Evolutionary conservation across 2,888 invertebrate genomes (phyloP), one percentile per base, ranked within the genome.

Genomic region (Drosophila paramelanica): DNA sequence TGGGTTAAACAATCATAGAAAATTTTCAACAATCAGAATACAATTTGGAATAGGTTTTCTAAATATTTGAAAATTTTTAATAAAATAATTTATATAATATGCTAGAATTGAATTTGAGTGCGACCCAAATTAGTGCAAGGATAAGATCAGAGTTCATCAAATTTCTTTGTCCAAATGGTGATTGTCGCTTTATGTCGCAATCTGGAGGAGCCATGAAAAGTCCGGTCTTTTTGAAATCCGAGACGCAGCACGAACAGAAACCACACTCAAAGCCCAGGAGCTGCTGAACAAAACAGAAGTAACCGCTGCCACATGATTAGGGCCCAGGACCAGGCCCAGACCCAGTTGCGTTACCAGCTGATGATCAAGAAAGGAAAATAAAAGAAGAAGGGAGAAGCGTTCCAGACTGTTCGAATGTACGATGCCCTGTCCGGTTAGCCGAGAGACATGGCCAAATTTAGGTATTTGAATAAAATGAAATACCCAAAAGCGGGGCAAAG

Each of bases 181-280:
- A 62, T 68, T 86, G 77, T 88, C 67, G 84, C 73, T 36, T 62
- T 75, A 68, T 69, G 77, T 76, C 68, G 69, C 67, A 60, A 66
- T 70, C 77, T 62, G 57, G 55, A 70, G 64, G 86, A 60, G 45
- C 41, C 55, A 58, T 42, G 42, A 46, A 51, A 66, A 60, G 53
- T 25, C 11, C 47, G 50, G 31, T 45, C 39, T 52, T 45, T 45
- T 46, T 86, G 82, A 80, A 88, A 82, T 80, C 52, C 25, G 89
- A 82, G 53, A 65, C 59, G 77, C 57, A 59, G 66, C 88, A 71
- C 88, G 79, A 79, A 57, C 64, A 47, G 46, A 59, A 68, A 67
- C 57, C 45, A 59, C 58, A 81, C 27, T 56, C 43, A 70, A 69
- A 75, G 79, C 56, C 74, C 79, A 58, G 79, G 39, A 78, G 79